Base-by-base conservation (phyloP, 2,888 invertebrate species). In the Hedya salicella region DNA sequence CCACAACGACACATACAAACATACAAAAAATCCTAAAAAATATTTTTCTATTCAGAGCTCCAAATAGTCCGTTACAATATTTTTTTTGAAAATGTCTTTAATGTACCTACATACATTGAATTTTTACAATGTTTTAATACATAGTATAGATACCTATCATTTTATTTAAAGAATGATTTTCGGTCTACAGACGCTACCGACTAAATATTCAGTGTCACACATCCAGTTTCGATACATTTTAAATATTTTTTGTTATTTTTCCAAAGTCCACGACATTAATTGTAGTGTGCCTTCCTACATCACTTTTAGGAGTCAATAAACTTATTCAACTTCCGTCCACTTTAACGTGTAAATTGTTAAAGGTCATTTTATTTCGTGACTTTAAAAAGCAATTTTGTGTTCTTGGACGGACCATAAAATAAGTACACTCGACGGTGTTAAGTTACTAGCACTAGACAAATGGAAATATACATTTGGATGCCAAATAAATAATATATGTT, bases 331-430 rank as follows among this genome's bases (percentile, higher is more conserved):
- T 81, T 86, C 85, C 84, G 82, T 77, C 79, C 79, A 80, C 80
- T 80, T 74, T 70, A 75, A 85, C 77, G 84, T 86, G 87, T 86
- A 81, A 87, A 87, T 87, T 86, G 83, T 81, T 79, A 78, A 73
- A 81, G 79, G 75, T 78, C 75, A 83, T 80, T 82, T 81, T 80
- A 81, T 83, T 85, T 81, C 79, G 76, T 75, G 73, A 78, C 75
- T 78, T 80, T 82, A 85, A 87, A 88, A 81, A 88, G 88, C 87
- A 83, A 83, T 85, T 72, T 80, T 83, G 78, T 88, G 88, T 88
- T 85, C 73, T 71, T 73, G 73, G 76, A 72, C 74, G 73, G 77
- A 76, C 73, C 77, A 76, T 72, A 64, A 72, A 71, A 72, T 63
- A 64, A 64, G 54, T 72, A 68, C 62, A 62, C 61, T 57, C 53